Base-by-base conservation (phyloP, 1,140 invertebrate species). In the Coenobita brevimanus region DNA sequence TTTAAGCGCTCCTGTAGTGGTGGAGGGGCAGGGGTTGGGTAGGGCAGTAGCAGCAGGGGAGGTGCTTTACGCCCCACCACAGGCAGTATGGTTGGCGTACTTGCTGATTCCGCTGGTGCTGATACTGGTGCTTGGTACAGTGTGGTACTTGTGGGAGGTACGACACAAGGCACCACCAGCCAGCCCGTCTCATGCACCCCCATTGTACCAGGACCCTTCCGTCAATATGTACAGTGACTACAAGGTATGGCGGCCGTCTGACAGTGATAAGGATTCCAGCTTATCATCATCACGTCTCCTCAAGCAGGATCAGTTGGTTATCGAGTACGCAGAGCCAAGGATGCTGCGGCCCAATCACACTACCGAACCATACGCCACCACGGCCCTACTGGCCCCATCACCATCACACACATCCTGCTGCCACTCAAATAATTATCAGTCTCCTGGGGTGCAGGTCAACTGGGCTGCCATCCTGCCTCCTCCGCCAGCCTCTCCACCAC, bases 161-260 rank as follows among this genome's bases (percentile, higher is more conserved):
- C 83, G 87, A 0, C 82, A 76, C 0, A 89, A 89, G 24, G 64
- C 80, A 21, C 75, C 88, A 0, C 69, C 88, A 6, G 78, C 88
- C 50, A 83, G 85, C 64, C 83, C 82, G 3, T 69, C 69, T 38
- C 82, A 89, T 24, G 54, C 71, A 30, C 78, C 85, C 17, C 71
- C 82, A 21, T 73, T 82, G 24, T 89, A 86, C 41, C 88, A 82
- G 54, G 86, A 90, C 80, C 76, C 86, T 67, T 88, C 88, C 41
- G 82, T 89, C 57, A 90, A 89, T 38, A 90, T 91, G 89, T 91
- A 90, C 81, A 85, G 89, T 41, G 90, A 91, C 41, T 83, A 86
- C n/a, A 89, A 90, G 62, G 71, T 87, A 43, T 90, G 89, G 89
- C 82, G 87, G 3, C 82, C 89, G 46, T 38, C 89, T 3, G 90